Evolutionary conservation across 64 coral and sea anemone species (phyloP), one percentile per base, ranked within the genome.

Genomic region (Trachythela sp.): DNA sequence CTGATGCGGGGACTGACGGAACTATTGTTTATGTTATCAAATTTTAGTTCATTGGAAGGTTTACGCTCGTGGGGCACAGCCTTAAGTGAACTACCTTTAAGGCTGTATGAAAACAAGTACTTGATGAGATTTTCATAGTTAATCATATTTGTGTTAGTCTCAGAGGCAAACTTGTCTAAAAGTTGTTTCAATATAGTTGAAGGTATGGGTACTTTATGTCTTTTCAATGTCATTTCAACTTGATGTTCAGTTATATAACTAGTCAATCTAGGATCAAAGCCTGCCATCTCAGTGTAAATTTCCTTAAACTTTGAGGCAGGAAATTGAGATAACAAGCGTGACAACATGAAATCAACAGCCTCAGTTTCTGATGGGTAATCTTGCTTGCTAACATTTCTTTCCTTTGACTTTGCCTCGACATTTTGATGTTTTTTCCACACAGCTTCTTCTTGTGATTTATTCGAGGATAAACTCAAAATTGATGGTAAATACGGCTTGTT

Each of bases 51-150:
- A 37, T 29, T 72, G 17, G 68, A 72, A 72, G 68, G 68, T 52
- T 52, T 52, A 11, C 8, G 49, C 68, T 27, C 2, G 13, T 80
- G 75, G 9, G 8, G 27, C 15, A 80, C 75, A 37, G 75, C 13
- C 9, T 29, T 39, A 9, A 39, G 18, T 80, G 31, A 37, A 9
- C 75, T 80, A 9, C 33, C 75, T 13, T 80, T 39, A 3, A 37
- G 10, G 33, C 75, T 37, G 18, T 37, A 39, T 80, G 75, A 80
- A 35, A 80, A 35, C 75, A 80, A 35, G 37, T 80, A 80, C 20
- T 80, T 39, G 37, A 80, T 80, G 13, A 80, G 75, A 14, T 10
- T 37, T 80, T 80, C 75, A 80, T 64, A 64, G 56, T 64, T 64
- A 8, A 64, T 64, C 56, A 64, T n/a, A 64, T 64, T n/a, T 22